Evolutionary conservation across 1,140 invertebrate species (phyloP), one percentile per base, ranked within the genome.

Genomic region (Vanessa atalanta): DNA sequence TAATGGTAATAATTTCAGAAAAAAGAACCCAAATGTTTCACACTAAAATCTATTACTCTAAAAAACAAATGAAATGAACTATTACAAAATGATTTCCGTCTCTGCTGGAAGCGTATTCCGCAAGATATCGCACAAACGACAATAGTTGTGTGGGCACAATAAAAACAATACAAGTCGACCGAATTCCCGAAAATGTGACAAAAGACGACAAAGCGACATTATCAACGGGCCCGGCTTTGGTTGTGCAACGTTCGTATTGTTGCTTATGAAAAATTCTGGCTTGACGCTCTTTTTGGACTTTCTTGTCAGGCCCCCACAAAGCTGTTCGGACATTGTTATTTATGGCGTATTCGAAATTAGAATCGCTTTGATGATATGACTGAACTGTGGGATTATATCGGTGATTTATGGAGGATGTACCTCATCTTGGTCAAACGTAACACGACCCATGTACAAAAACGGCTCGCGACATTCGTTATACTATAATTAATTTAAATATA

Each of bases 111-210:
- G 55, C 14, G 70, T 66, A 73, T 77, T 73, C 65, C 70, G 65
- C 71, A 77, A 77, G 72, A 73, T 69, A 68, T 77, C 73, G 75
- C 71, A 77, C 69, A 77, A 73, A 37, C 68, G 51, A 76, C 63
- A 66, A 61, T 61, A 61, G 57, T 61, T 61, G 67, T 64, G 53
- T 55, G 73, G 48, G 47, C 65, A 64, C 75, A 65, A 77, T 72
- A 73, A 77, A 70, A 71, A 72, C 61, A 67, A 68, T 72, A 16
- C 70, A 61, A 72, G 66, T 65, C 68, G 65, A 55, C 70, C 20
- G 63, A 70, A 57, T 77, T 77, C 61, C 67, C 63, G 57, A 73
- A 70, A 77, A 31, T 63, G 50, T 65, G 43, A 65, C 57, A 72
- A 68, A 60, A 72, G 60, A 47, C 55, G 64, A 70, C 69, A 76